These are phyloP conservation scores for Misgurnus mizolepis DNA, from an alignment of 2,113 vertebrate genomes.

Conservation along the genomic window DNA sequence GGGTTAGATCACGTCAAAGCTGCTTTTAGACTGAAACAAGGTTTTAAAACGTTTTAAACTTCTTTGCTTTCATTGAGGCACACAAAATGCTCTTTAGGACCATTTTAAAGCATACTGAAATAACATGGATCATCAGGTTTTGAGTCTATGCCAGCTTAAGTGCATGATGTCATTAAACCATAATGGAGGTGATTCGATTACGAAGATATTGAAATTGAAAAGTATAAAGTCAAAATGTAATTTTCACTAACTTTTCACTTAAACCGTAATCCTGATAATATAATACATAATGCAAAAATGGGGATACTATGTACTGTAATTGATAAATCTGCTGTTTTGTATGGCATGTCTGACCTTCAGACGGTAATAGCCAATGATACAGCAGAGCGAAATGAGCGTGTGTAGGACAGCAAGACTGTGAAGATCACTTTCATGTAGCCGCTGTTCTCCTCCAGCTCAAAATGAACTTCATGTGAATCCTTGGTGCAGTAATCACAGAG, in stretches of 20 bases:
- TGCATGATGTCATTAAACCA: too few species aligned
- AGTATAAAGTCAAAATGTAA: too few species aligned
- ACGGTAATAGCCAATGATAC: constrained; percentile 96
- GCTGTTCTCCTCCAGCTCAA: constrained; percentile 89
- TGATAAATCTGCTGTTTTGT: neutral
- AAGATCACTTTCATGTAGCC: constrained; percentile 93
- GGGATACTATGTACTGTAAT: neutral
- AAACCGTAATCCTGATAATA: too few species aligned
- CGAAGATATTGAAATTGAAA: too few species aligned
- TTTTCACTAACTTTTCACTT: too few species aligned
- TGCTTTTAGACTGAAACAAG: neutral
- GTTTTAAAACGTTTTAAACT: too few species aligned
- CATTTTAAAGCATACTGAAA: too few species aligned
- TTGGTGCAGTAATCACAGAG: constrained; percentile 5
- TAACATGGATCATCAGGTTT: too few species aligned
- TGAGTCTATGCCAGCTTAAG: too few species aligned
- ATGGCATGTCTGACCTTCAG: constrained; percentile 80
- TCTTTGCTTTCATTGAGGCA: too few species aligned
- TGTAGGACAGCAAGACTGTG: constrained; percentile 84
- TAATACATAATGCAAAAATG: neutral
- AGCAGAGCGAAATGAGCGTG: constrained; percentile 93
- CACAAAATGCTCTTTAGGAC: too few species aligned
- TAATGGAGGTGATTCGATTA: too few species aligned
- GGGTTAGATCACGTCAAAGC: neutral
- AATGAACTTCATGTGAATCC: constrained; percentile 68